These are phyloP conservation scores for Podargus strigoides DNA, from an alignment of 2,797 vertebrate genomes.

Conservation along the genomic window DNA sequence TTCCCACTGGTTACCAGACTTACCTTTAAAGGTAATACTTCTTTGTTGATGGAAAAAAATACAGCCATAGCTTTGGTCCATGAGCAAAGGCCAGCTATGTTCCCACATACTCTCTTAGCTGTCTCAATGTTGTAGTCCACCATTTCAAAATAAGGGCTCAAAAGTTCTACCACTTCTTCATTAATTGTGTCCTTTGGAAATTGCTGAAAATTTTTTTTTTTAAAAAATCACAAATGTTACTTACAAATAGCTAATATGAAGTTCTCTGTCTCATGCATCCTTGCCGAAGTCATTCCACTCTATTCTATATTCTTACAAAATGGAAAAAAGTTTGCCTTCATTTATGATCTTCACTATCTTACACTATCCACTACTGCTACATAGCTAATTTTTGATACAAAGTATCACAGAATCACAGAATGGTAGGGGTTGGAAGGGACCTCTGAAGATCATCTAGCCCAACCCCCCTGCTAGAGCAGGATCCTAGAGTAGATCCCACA, in stretches of 20 bases:
- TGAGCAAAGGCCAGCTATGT: constrained; percentile 92
- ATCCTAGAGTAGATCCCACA: too few species aligned
- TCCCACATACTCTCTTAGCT: constrained; percentile 91
- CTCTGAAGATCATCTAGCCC: too few species aligned
- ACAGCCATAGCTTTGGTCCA: constrained; percentile 97
- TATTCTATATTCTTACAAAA: neutral
- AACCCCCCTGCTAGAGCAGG: too few species aligned
- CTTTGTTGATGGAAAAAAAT: constrained; percentile 96
- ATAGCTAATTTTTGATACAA: neutral
- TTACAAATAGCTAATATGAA: neutral
- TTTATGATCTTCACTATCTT: neutral
- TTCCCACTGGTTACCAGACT: neutral
- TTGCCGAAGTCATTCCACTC: neutral
- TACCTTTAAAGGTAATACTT: constrained; percentile 96
- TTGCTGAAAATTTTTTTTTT: constrained; percentile 75
- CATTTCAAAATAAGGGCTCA: constrained; percentile 93
- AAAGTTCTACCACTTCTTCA: constrained; percentile 90
- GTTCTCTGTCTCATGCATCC: neutral
- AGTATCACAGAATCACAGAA: too few species aligned
- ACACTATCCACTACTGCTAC: neutral
- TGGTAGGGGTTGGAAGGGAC: too few species aligned
- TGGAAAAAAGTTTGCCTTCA: neutral
- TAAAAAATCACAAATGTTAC: neutral
- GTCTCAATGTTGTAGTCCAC: constrained; percentile 94
- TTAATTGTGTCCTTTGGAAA: constrained; percentile 96